These are phyloP conservation scores for Calonectris borealis DNA, from an alignment of 2,113 vertebrate species.

Conservation along the genomic window DNA sequence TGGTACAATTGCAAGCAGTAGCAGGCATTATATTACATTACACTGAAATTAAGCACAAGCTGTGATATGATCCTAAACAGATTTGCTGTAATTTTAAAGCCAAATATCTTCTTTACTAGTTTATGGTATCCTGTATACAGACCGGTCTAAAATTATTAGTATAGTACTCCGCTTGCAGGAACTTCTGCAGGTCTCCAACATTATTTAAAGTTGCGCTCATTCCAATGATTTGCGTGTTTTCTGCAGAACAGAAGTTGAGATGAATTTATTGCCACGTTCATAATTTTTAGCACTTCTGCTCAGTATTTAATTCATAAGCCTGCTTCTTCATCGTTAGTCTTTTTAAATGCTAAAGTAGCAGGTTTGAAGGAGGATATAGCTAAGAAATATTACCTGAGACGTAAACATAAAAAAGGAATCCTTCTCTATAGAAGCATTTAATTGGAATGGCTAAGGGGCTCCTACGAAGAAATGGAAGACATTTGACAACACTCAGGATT, in stretches of 20 bases:
- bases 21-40: background rate
- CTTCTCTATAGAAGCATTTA: background rate
- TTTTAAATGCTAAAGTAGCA: background rate
- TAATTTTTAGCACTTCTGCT: background rate
- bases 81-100: background rate
- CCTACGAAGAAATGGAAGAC: background rate
- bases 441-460: background rate
- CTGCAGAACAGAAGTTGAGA: slow-evolving; percentile 66
- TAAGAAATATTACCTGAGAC: background rate
- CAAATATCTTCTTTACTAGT: background rate
- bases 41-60: background rate
- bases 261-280: background rate
- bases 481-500: background rate
- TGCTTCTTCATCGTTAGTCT: background rate
- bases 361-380: background rate
- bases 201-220: slow-evolving; percentile 97
- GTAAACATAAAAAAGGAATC: background rate
- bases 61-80: background rate
- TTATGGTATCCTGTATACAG: slow-evolving; percentile 38
- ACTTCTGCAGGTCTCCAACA: slow-evolving; percentile 88
- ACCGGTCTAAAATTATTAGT: slow-evolving; percentile 90
- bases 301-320: background rate
- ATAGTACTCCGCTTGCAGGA: slow-evolving; percentile 91
- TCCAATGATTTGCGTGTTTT: slow-evolving; percentile 88
- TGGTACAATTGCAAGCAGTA: background rate